Evolutionary conservation across 2,113 vertebrate species (phyloP).

Genomic region (Tympanuchus pallidicinctus): DNA sequence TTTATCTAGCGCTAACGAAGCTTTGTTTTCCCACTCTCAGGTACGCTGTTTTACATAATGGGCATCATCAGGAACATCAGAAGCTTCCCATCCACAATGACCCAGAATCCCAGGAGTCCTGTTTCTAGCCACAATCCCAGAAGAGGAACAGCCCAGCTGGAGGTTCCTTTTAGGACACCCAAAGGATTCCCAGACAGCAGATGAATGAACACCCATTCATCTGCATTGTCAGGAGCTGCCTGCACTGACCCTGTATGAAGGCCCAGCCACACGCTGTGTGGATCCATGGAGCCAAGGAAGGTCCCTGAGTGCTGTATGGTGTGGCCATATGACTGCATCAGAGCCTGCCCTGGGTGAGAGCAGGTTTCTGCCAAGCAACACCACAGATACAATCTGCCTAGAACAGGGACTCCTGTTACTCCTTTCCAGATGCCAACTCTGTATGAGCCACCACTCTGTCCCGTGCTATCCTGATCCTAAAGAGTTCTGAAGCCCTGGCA

Average conservation of each 20-base stretch:
- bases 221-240: background rate
- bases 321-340: background rate
- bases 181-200: background rate
- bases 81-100: conserved; percentile 81
- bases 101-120: conserved; percentile 82
- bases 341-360: background rate
- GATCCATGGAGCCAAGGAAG: background rate
- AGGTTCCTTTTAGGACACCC: background rate
- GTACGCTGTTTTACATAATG: conserved; percentile 78
- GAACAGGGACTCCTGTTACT: background rate
- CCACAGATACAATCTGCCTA: background rate
- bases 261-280: background rate
- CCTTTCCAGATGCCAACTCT: background rate
- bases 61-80: conserved; percentile 80
- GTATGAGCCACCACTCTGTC: background rate
- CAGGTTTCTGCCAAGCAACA: background rate
- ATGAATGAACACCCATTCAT: background rate
- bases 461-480: background rate
- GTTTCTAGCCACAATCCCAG: conserved; percentile 65
- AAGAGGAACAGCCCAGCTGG: background rate
- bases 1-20: background rate
- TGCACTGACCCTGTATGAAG: background rate
- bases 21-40: conserved; percentile 40
- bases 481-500: background rate
- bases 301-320: background rate